These are phyloP conservation scores for Cotesia typhae DNA, from an alignment of 1,140 invertebrate species.

Conservation along the genomic window DNA sequence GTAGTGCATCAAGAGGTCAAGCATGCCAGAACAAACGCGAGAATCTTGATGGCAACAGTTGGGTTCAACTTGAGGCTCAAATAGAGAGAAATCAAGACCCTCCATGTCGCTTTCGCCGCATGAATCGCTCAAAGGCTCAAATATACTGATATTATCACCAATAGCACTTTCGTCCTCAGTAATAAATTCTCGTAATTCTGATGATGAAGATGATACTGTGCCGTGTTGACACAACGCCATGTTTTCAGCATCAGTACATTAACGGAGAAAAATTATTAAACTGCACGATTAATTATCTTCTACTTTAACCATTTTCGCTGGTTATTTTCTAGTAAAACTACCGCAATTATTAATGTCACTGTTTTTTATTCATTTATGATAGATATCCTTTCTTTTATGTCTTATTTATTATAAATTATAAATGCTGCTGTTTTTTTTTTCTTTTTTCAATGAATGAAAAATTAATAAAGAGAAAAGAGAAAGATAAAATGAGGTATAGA, in stretches of 20 bases:
- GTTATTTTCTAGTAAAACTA: background rate
- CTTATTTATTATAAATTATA: no score
- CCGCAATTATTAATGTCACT: no score
- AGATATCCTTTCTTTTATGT: background rate
- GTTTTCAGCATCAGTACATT: background rate
- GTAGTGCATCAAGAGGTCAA: slow-evolving; percentile 58
- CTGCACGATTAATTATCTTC: slow-evolving; percentile 4
- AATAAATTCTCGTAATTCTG: slow-evolving; percentile 13
- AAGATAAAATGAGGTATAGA: slow-evolving; percentile 37
- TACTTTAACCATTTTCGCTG: background rate
- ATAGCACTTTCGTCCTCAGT: slow-evolving; percentile 34
- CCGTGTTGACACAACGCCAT: slow-evolving; percentile 20
- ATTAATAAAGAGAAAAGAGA: slow-evolving; percentile 20
- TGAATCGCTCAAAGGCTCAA: slow-evolving; percentile 59
- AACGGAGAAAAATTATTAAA: slow-evolving; percentile 16
- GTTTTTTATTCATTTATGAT: background rate
- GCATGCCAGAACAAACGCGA: slow-evolving; percentile 59
- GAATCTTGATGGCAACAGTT: slow-evolving; percentile 58
- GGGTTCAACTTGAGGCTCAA: slow-evolving; percentile 70
- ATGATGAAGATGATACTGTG: slow-evolving; percentile 22
- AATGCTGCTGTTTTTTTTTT: background rate
- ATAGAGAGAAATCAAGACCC: slow-evolving; percentile 73
- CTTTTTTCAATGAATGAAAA: slow-evolving; percentile 8
- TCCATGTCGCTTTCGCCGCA: slow-evolving; percentile 72
- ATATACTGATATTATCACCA: slow-evolving; percentile 34